Evolutionary conservation across 2,113 vertebrate species (phyloP).

Genomic region (Martes martes): DNA sequence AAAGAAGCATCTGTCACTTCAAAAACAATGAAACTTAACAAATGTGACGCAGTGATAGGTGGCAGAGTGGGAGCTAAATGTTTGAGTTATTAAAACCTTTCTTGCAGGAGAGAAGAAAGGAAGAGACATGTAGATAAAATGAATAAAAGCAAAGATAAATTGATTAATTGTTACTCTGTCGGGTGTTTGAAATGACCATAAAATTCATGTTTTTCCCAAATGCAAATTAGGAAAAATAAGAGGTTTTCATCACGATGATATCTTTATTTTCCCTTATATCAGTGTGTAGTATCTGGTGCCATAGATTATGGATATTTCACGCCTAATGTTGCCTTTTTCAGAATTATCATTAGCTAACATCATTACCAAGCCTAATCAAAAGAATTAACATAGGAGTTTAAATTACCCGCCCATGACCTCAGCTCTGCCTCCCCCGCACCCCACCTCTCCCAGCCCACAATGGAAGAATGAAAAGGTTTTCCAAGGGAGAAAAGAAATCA

Average conservation of each 20-base stretch:
- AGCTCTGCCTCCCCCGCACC: neutral
- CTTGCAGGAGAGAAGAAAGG: neutral
- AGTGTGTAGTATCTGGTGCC: neutral
- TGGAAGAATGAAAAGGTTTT: neutral
- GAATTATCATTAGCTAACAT: neutral
- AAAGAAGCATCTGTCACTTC: conserved; percentile 38
- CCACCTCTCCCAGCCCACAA: fast-evolving
- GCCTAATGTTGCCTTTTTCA: neutral
- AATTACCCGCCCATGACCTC: neutral
- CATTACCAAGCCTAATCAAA: neutral
- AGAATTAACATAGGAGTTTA: neutral
- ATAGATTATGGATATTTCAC: neutral
- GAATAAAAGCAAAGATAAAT: neutral
- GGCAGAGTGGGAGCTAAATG: neutral
- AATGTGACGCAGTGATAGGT: neutral
- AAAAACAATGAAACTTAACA: conserved; percentile 55
- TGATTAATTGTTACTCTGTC: neutral
- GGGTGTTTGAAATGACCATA: neutral
- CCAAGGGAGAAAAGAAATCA: neutral
- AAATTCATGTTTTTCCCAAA: neutral
- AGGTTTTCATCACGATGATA: neutral
- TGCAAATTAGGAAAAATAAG: neutral
- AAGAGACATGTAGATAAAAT: neutral
- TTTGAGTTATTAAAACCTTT: conserved; percentile 18
- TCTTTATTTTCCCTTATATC: neutral